Evolutionary conservation across 2,797 vertebrate genomes (phyloP).

Genomic region (Gallinago nigripennis): DNA sequence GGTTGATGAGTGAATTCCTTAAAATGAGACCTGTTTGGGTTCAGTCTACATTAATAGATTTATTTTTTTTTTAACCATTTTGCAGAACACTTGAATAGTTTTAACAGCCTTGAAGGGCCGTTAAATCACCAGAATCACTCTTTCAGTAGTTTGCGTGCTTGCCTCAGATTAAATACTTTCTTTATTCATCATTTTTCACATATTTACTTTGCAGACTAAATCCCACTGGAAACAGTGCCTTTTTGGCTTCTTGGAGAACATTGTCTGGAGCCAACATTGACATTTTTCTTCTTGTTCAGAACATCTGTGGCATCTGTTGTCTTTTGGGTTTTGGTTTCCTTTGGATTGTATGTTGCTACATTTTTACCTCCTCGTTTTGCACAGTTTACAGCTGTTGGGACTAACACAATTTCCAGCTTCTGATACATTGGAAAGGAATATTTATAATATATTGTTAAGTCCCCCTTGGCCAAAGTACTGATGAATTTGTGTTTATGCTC

Average conservation of each 20-base stretch:
- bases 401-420: background rate
- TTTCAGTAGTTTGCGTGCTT: background rate
- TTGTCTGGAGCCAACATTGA: background rate
- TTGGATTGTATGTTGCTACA: background rate
- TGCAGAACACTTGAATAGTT: background rate
- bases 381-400: background rate
- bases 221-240: background rate
- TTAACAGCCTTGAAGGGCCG: background rate
- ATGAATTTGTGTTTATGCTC: background rate
- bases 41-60: background rate
- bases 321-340: background rate
- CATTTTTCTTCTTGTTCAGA: background rate
- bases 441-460: background rate
- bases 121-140: background rate
- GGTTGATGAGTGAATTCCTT: background rate
- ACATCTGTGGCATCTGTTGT: background rate
- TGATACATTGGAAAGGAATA: background rate
- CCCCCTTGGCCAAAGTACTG: background rate
- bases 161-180: background rate
- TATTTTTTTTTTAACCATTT: background rate
- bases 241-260: background rate
- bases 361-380: background rate
- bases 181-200: background rate
- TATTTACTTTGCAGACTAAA: background rate
- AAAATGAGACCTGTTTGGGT: background rate